Evolutionary conservation across 2,113 vertebrate species (phyloP), one percentile per base, ranked within the genome.

Genomic region (Misgurnus mizolepis): DNA sequence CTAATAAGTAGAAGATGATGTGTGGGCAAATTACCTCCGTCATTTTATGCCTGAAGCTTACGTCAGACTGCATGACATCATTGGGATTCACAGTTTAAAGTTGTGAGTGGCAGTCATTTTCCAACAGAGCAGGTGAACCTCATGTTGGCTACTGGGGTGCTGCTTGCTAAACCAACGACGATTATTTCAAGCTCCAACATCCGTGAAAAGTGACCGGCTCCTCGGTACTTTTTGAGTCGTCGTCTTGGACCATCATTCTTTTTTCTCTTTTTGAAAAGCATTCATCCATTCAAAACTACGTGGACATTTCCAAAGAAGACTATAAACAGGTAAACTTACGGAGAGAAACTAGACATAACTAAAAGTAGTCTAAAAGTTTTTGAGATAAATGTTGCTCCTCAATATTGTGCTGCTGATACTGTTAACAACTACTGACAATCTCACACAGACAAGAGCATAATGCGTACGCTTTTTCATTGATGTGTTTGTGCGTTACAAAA

Each of bases 61-160:
- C 80, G 62, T 75, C 22, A 60, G 53, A 41, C 11, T 47, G 17
- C 9, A 27, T 81, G 72, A 58, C 72, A 27, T 81, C 72, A 76
- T 7, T 12, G 7, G 34, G 53, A 15, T 2, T 18, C 39, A 58
- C 53, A 41, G 72, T 22, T 81, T 81, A 69, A 80, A 81, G 53
- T 67, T 74, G 34, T 40, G 65, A 39, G 49, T 68, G 17, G 6
- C 55, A 18, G 43, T 62, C 43, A 47, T 67, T 47, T 75, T 41
- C 27, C 47, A 58, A 49, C 80, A 58, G 64, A 67, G 47, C 55
- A 34, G 45, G 61, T 45, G 60, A 43, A 7, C 70, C 47, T 53
- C 9, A 27, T 18, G 15, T 14, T 22, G 22, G 22, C 22, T 22
- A n/a, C 14, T 22, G 70, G 8, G 53, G 40, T 27, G 34, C n/a